Evolutionary conservation across 1,140 invertebrate genomes (phyloP).

Genomic region (Homalodisca vitripennis): DNA sequence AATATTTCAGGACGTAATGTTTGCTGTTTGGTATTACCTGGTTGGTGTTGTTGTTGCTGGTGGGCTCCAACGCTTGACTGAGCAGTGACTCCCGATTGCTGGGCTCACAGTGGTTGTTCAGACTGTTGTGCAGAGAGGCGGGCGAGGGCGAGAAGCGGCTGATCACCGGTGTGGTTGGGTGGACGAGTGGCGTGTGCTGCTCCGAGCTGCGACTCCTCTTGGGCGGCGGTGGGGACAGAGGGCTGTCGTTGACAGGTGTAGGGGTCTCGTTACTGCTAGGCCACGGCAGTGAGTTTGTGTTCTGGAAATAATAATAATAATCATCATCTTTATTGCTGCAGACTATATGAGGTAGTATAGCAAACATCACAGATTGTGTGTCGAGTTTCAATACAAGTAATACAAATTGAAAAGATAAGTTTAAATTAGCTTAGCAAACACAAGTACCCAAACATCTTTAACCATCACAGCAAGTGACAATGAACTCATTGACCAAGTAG

Average conservation of each 20-base stretch:
- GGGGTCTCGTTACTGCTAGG: constrained; percentile 30
- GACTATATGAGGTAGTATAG: too few species aligned
- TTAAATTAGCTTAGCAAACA: too few species aligned
- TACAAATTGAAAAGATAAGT: too few species aligned
- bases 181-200: constrained; percentile 46
- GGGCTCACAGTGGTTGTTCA: background rate
- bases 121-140: constrained; percentile 23
- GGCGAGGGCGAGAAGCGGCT: constrained; percentile 50
- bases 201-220: constrained; percentile 62
- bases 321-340: too few species aligned
- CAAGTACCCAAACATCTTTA: too few species aligned
- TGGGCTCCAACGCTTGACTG: constrained; percentile 66
- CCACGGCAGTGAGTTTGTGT: constrained; percentile 39
- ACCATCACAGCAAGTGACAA: too few species aligned
- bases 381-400: too few species aligned
- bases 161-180: constrained; percentile 42
- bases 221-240: constrained; percentile 55
- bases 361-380: too few species aligned
- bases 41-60: constrained; percentile 27
- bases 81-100: constrained; percentile 60
- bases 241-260: constrained; percentile 17
- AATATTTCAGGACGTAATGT: too few species aligned
- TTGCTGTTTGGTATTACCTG: too few species aligned
- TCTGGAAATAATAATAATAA: constrained; percentile 39
- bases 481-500: too few species aligned